A percentile compares a stretch with the other conserved stretches of the same genome.
phyloP scores from a whole-genome alignment of 2,797 vertebrate species.

The Poeciliopsis gracilis region DNA sequence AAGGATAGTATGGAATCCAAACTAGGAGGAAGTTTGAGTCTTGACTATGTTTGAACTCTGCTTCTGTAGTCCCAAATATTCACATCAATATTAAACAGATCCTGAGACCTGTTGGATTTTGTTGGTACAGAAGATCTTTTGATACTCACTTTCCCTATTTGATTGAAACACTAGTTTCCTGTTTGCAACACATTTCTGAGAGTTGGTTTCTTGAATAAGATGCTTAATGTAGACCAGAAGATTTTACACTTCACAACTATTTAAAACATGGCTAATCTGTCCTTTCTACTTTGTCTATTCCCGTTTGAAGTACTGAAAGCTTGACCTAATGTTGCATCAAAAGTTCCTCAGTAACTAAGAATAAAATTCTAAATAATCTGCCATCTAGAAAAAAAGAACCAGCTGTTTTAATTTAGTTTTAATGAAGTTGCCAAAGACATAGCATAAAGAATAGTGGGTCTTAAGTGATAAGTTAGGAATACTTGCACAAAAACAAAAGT shows the following conservation, averaged over 20 bases:
- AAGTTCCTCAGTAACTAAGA: not conserved
- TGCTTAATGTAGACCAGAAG: constrained; percentile 1
- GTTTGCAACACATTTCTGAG: not conserved
- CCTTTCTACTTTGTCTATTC: not conserved
- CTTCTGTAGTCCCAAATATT: constrained; percentile 3
- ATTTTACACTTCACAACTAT: constrained; percentile 12
- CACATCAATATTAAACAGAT: constrained; percentile 18
- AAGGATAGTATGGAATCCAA: constrained; percentile 4
- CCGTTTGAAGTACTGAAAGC: not conserved
- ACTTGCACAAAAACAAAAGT: not conserved
- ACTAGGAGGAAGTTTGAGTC: constrained; percentile 9
- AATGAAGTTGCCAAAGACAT: not conserved
- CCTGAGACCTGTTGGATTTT: not conserved
- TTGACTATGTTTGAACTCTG: constrained; percentile 9
- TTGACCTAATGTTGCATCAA: no score
- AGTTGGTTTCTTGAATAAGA: constrained; percentile 2
- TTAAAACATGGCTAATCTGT: not conserved
- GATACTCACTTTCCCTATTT: not conserved
- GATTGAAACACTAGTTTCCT: constrained; percentile 2
- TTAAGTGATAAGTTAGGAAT: not conserved
- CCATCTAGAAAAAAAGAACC: not conserved
- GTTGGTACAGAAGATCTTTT: not conserved
- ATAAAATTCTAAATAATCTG: not conserved
- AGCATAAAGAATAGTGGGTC: not conserved
- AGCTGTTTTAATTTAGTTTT: not conserved